Conservation (phyloP, 2,888 invertebrate genomes). For the Hydropsyche betteni region DNA sequence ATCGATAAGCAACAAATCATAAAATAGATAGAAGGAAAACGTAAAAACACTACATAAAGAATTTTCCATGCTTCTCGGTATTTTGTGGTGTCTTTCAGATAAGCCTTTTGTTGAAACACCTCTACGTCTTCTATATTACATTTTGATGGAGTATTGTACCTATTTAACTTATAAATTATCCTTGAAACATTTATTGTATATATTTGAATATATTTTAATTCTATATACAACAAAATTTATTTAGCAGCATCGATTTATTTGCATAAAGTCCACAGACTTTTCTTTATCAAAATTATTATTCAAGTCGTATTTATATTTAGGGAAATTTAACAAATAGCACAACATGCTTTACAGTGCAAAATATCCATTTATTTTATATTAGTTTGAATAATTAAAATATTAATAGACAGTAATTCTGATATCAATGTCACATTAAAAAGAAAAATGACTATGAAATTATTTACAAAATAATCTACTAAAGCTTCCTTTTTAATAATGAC, state of each 20-base stretch:
- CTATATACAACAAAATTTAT: too few relatives aligned
- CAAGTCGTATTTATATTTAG: neutral
- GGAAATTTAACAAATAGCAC: neutral
- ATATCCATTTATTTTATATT: neutral
- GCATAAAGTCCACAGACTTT: too few relatives aligned
- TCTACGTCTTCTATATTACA: neutral
- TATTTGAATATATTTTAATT: too few relatives aligned
- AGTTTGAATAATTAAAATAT: too few relatives aligned
- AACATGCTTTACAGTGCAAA: slow-evolving; percentile 20
- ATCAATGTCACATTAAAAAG: too few relatives aligned
- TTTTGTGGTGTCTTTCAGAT: slow-evolving; percentile 6
- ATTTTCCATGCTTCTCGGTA: slow-evolving; percentile 46
- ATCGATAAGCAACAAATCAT: neutral
- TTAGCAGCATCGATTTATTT: too few relatives aligned
- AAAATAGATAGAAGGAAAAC: slow-evolving; percentile 36
- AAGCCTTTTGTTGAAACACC: neutral
- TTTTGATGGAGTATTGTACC: slow-evolving; percentile 18
- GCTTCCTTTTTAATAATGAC: too few relatives aligned
- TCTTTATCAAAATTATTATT: too few relatives aligned
- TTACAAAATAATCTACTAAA: too few relatives aligned
- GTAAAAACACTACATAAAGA: slow-evolving; percentile 41
- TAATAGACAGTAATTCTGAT: too few relatives aligned
- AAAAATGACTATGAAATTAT: too few relatives aligned
- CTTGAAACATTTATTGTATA: neutral
- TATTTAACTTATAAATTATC: slow-evolving; percentile 17